These are phyloP conservation scores for Helicoverpa assulta DNA, from an alignment of 2,888 invertebrate genomes.

Conservation along the genomic window DNA sequence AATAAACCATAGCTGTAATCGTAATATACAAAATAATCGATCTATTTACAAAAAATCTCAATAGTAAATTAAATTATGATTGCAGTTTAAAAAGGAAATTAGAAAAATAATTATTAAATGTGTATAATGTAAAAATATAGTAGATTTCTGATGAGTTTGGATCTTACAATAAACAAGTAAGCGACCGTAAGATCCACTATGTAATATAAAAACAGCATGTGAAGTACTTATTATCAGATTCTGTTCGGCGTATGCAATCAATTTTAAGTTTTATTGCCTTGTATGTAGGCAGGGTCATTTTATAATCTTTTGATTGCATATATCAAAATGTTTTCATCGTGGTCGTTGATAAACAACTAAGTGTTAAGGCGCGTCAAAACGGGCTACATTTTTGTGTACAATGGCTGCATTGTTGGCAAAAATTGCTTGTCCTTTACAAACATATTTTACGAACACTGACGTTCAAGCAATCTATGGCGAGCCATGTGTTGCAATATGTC, in stretches of 20 bases:
- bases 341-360: background rate
- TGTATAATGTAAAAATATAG: slow-evolving; percentile 32
- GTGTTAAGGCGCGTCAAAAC: background rate
- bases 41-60: slow-evolving; percentile 64
- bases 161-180: slow-evolving; percentile 4
- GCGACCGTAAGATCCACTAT: slow-evolving; percentile 5
- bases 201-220: slow-evolving; percentile 7
- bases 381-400: too few relatives aligned
- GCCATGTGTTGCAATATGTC: too few relatives aligned
- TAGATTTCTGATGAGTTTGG: slow-evolving; percentile 20
- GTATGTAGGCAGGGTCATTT: too few relatives aligned
- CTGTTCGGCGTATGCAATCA: too few relatives aligned
- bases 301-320: too few relatives aligned
- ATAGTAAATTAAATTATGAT: slow-evolving; percentile 43
- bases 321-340: too few relatives aligned
- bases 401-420: too few relatives aligned
- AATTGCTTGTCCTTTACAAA: too few relatives aligned
- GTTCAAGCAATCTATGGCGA: too few relatives aligned
- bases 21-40: slow-evolving; percentile 65
- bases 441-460: too few relatives aligned
- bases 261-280: too few relatives aligned
- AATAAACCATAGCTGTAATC: slow-evolving; percentile 63
- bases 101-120: slow-evolving; percentile 45
- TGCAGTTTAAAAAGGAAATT: slow-evolving; percentile 36
- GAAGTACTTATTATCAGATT: too few relatives aligned